Evolutionary conservation across 2,113 vertebrate genomes (phyloP).

Genomic region (Phyllostomus discolor): DNA sequence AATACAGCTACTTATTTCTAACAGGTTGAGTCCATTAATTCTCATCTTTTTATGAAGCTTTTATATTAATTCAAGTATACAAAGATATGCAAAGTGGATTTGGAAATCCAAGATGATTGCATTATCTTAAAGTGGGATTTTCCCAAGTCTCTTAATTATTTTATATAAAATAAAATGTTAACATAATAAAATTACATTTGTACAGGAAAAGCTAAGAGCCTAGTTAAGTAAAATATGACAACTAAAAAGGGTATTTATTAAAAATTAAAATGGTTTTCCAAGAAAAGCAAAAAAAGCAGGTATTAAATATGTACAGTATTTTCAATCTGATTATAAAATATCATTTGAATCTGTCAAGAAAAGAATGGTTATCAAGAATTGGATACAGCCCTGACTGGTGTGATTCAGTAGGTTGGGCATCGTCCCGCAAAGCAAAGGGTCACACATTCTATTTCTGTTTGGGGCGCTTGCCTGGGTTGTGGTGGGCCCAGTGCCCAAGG

Average conservation of each 20-base stretch:
- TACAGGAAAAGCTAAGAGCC: conserved; percentile 8
- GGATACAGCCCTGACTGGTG: too few relatives aligned
- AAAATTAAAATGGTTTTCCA: neutral
- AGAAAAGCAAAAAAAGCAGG: conserved; percentile 39
- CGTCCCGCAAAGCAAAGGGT: too few relatives aligned
- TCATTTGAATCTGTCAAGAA: conserved; percentile 32
- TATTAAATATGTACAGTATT: conserved; percentile 21
- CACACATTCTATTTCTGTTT: too few relatives aligned
- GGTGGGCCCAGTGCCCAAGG: too few relatives aligned
- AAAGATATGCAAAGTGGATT: conserved; percentile 39
- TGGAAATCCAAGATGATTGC: conserved; percentile 29
- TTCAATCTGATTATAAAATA: conserved; percentile 45
- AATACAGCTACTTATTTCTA: conserved; percentile 43
- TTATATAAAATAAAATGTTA: conserved; percentile 17
- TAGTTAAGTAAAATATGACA: conserved; percentile 10
- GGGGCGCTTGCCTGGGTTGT: too few relatives aligned
- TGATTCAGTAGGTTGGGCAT: too few relatives aligned
- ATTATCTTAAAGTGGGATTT: neutral
- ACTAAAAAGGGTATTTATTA: conserved; percentile 19
- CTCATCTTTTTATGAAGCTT: conserved; percentile 60
- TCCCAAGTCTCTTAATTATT: neutral
- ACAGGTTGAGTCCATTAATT: conserved; percentile 56
- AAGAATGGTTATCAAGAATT: conserved; percentile 28
- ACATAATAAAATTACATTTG: neutral
- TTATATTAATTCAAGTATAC: conserved; percentile 45